Base-by-base conservation (phyloP, 2,113 vertebrate genomes). In the Nerophis ophidion region DNA sequence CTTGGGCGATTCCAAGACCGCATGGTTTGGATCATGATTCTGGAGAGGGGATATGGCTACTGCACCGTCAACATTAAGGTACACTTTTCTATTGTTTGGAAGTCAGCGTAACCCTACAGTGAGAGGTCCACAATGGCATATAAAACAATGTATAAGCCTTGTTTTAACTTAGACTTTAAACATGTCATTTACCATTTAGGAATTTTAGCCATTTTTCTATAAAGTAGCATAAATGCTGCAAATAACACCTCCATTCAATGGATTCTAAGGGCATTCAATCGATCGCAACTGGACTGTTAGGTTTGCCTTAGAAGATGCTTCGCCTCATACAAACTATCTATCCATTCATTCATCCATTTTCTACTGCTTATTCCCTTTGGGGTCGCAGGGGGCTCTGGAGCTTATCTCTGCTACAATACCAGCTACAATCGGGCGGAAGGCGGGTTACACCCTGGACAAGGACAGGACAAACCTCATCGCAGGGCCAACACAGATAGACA, bases 11-110 rank as follows among this genome's bases (percentile, higher is more conserved):
- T 98, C 84, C 95, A 99, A 74, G 97, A 97, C 58, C 92, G 95
- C 46, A 88, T 98, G 70, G 88, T 97, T 74, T 99, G 97, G 97
- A 89, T 98, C 71, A 89, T 95, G 80, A 89, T 98, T 79, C 87
- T 99, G 64, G 97, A 99, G 81, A 88, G 87, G 77, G 97, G 97
- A 50, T 98, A 94, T 68, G 91, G 93, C 5, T 99, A 98, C 82
- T 98, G 95, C 73, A 93, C 89, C n/a, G 75, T 99, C 76, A 98
- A 93, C 71, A 93, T 99, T 48, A 99, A 99, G 95, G 97, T 98
- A 89, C 10, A 17, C 11, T 61, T 50, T 62, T 15, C 14, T 9
- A 50, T 15, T 67, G 15, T 52, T 66, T 58, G 7, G 16, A 7
- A 44, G 12, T 66, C 14, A 11, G 4, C 42, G 10, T 44, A 33